Evolutionary conservation across 2,113 vertebrate species (phyloP).

Genomic region (Etheostoma spectabile): DNA sequence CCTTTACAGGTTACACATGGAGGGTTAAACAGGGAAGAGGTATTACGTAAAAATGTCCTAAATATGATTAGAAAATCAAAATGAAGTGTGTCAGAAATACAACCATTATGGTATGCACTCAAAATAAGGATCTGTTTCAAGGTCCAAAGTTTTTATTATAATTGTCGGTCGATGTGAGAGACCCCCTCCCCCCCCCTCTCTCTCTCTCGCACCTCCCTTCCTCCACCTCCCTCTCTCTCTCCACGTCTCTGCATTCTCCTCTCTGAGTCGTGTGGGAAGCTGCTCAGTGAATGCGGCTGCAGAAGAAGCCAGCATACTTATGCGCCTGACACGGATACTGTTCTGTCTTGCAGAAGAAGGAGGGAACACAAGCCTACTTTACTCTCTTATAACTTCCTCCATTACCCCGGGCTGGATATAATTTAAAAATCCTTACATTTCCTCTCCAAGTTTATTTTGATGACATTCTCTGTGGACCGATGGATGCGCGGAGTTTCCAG

Average conservation of each 20-base stretch:
- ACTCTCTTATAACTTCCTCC: not conserved
- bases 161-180: not conserved
- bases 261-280: conserved; percentile 73
- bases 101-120: conserved; percentile 3
- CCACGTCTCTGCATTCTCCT: conserved; percentile 68
- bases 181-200: not conserved
- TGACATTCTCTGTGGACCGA: conserved; percentile 8
- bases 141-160: conserved; percentile 41
- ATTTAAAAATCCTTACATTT: not conserved
- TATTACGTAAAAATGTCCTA: not conserved
- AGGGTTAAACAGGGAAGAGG: not conserved
- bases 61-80: not conserved
- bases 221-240: not conserved
- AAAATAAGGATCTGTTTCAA: conserved; percentile 62
- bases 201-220: not conserved
- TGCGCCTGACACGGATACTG: conserved; percentile 66
- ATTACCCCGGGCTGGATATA: conserved; percentile 30
- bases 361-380: conserved; percentile 22
- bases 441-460: not conserved
- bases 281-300: conserved; percentile 78
- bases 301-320: conserved; percentile 69
- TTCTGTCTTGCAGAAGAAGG: conserved; percentile 56
- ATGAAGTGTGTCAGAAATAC: not conserved
- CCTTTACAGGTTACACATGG: not conserved
- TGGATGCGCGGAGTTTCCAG: conserved; percentile 59